Evolutionary conservation across 1,140 invertebrate species (phyloP).

Genomic region (Leptoteleia sp.): DNA sequence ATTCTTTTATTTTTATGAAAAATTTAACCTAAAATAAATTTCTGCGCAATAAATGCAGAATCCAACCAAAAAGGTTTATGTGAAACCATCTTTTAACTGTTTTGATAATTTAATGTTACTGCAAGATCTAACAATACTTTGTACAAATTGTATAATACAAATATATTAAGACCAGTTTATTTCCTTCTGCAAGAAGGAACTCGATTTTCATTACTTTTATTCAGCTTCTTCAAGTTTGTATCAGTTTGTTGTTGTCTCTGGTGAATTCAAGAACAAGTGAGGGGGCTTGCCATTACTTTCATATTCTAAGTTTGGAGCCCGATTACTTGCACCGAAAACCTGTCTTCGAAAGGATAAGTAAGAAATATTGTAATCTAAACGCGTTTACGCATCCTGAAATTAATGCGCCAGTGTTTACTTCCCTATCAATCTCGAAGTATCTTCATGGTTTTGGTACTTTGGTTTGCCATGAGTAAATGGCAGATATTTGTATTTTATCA

Average conservation of each 20-base stretch:
- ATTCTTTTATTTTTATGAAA: too few relatives aligned
- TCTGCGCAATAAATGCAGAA: constrained; percentile 51
- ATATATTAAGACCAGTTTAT: constrained; percentile 79
- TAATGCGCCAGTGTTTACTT: constrained; percentile 65
- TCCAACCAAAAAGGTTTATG: constrained; percentile 28
- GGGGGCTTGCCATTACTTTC: background rate
- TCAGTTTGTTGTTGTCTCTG: constrained; percentile 20
- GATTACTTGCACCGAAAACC: constrained; percentile 13
- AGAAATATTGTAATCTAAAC: constrained; percentile 72
- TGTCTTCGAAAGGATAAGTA: constrained; percentile 48
- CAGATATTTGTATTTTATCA: constrained; percentile 99
- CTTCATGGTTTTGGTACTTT: constrained; percentile 88
- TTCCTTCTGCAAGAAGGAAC: constrained; percentile 27
- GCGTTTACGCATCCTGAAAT: constrained; percentile 71
- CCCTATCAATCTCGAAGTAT: constrained; percentile 82
- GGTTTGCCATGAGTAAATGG: constrained; percentile 99
- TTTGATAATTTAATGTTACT: constrained; percentile 69
- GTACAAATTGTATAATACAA: constrained; percentile 81
- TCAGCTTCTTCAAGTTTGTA: constrained; percentile 15
- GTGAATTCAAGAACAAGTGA: constrained; percentile 10
- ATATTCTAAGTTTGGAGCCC: constrained; percentile 1
- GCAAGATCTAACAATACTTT: constrained; percentile 80
- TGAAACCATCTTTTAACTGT: constrained; percentile 30
- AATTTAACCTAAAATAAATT: constrained; percentile 40
- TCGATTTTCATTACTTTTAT: constrained; percentile 10